These are phyloP conservation scores for Hylomyscus alleni DNA, from an alignment of 2,797 vertebrate species.

Conservation along the genomic window DNA sequence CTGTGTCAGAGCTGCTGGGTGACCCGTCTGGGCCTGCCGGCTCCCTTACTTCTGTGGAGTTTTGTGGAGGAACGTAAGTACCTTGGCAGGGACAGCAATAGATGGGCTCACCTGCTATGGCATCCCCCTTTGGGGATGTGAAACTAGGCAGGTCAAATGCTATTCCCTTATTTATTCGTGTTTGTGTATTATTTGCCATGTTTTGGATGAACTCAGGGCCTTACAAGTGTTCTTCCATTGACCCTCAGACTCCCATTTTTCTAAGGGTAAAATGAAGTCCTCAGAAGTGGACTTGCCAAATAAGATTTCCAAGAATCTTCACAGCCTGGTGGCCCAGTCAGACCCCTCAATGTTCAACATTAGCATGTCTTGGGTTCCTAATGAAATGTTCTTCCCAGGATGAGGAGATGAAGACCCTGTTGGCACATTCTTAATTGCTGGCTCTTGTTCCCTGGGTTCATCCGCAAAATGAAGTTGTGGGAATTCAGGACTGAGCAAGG, in stretches of 20 bases:
- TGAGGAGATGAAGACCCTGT: background rate
- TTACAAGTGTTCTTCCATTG: background rate
- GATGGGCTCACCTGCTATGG: background rate
- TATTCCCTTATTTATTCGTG: background rate
- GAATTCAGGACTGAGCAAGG: background rate
- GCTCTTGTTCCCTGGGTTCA: background rate
- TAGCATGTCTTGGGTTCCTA: background rate
- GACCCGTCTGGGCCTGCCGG: constrained; percentile 95
- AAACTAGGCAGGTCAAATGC: background rate
- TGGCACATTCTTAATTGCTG: background rate
- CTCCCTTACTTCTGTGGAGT: constrained; percentile 95
- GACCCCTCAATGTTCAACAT: background rate
- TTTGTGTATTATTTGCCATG: background rate
- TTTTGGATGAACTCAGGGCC: background rate
- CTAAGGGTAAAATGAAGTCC: constrained; percentile 5
- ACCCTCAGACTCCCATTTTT: background rate
- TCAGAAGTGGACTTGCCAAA: background rate
- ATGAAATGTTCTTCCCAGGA: background rate
- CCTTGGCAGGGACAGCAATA: rapidly evolving
- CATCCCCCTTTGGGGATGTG: background rate
- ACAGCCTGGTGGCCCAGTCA: background rate
- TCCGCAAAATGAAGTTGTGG: background rate
- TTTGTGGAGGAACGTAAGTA: constrained; percentile 99
- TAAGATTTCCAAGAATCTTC: background rate
- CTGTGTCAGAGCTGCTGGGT: constrained; percentile 93